Percentiles rank a stretch among this genome's conserved stretches.
phyloP scores from a whole-genome alignment of 1,140 invertebrate species.

The Eufriesea mexicana region DNA sequence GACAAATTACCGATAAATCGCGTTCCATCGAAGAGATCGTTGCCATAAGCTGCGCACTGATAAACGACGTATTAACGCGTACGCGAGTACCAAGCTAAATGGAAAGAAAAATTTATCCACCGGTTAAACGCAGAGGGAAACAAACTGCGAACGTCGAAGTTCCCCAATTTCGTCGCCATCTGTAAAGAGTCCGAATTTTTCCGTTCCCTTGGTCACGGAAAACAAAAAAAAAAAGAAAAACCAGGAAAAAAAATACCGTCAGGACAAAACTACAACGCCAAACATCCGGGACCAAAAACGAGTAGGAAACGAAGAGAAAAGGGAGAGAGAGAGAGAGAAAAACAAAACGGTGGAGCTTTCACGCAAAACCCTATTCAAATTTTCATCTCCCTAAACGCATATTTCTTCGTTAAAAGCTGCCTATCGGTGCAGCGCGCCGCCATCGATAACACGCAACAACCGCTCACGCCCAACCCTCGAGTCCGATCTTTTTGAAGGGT shows the following conservation, averaged over 20 bases:
- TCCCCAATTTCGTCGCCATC: not conserved
- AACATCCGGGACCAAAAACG: not conserved
- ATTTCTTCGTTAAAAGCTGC: constrained; percentile 16
- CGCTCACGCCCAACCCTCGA: not conserved
- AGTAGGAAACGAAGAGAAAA: not conserved
- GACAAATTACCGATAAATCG: not conserved
- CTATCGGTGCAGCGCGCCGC: not conserved
- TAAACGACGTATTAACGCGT: not conserved
- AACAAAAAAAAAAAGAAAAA: not conserved
- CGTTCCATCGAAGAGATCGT: not conserved
- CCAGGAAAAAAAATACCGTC: not conserved
- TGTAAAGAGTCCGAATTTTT: not conserved
- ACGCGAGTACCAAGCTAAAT: not conserved
- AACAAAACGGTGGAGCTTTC: not conserved
- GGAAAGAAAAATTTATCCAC: not conserved
- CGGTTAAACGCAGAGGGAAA: not conserved
- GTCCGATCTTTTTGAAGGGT: not conserved
- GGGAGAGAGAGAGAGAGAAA: not conserved
- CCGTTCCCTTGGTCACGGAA: too few relatives aligned
- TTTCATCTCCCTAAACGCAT: constrained; percentile 11
- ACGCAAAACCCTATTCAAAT: not conserved
- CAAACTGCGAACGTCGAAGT: not conserved
- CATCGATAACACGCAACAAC: constrained; percentile 8
- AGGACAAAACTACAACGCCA: not conserved
- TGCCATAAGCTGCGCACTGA: not conserved